These are phyloP conservation scores for Zoanthus sociatus DNA, from an alignment of 92 coral and sea anemone species.

Conservation along the genomic window DNA sequence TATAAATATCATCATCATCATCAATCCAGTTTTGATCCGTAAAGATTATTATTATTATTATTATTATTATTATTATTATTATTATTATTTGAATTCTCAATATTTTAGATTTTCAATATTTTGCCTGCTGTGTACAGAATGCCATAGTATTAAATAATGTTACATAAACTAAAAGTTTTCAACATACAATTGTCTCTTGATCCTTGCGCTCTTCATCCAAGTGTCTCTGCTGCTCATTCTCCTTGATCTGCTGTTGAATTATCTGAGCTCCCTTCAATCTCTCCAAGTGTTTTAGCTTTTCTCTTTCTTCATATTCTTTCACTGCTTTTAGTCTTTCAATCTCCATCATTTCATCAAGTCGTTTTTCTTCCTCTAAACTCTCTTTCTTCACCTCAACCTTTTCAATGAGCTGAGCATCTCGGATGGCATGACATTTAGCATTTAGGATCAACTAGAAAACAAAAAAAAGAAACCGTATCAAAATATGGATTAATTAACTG, in stretches of 20 bases:
- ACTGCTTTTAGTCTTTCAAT: conserved; percentile 91
- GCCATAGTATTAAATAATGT: too few relatives aligned
- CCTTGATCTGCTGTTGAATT: conserved; percentile 86
- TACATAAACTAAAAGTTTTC: too few relatives aligned
- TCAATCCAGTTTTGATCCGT: too few relatives aligned
- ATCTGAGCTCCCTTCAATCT: conserved; percentile 92
- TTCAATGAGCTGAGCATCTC: conserved; percentile 98
- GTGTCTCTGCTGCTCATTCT: conserved; percentile 81
- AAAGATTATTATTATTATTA: too few relatives aligned
- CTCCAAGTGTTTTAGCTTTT: conserved; percentile 81
- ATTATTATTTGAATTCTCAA: too few relatives aligned
- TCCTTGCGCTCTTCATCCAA: conserved; percentile 95
- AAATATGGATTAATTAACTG: background rate
- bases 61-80: too few relatives aligned
- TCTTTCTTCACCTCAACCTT: conserved; percentile 98
- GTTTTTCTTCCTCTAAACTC: conserved; percentile 87
- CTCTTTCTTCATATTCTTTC: conserved; percentile 92
- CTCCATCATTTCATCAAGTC: conserved; percentile 99
- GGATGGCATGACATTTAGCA: conserved; percentile 99
- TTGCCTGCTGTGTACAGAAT: background rate
- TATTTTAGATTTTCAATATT: background rate
- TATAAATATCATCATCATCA: too few relatives aligned
- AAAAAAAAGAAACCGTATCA: background rate
- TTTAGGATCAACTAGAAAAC: conserved; percentile 85
- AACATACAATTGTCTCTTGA: conserved; percentile 90